Evolutionary conservation across 2,797 vertebrate genomes (phyloP).

Genomic region (Centroberyx gerrardi): DNA sequence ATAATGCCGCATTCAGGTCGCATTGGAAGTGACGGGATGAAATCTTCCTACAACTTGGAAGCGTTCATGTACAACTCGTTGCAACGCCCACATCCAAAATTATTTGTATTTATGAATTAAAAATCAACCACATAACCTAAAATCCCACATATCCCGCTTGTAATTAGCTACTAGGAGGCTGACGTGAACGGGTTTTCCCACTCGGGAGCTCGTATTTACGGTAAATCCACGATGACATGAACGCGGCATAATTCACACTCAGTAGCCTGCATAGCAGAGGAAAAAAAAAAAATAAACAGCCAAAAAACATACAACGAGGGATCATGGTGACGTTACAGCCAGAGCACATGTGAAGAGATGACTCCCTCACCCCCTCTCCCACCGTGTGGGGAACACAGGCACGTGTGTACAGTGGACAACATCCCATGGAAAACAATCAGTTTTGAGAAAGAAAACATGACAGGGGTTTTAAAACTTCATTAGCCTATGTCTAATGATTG

Average conservation of each 20-base stretch:
- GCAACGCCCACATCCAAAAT: neutral
- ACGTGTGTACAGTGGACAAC: slow-evolving; percentile 49
- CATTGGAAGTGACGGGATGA: too few relatives aligned
- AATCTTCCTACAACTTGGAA: slow-evolving; percentile 1
- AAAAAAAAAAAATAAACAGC: slow-evolving; percentile 42
- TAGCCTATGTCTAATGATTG: neutral
- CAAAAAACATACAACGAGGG: slow-evolving; percentile 29
- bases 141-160: slow-evolving; percentile 17
- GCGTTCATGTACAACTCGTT: slow-evolving; percentile 32
- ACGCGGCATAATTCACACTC: slow-evolving; percentile 47
- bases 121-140: too few relatives aligned
- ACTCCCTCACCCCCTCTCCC: slow-evolving; percentile 57
- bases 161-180: slow-evolving; percentile 65
- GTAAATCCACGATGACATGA: slow-evolving; percentile 65
- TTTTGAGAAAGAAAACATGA: slow-evolving; percentile 22
- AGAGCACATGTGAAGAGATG: slow-evolving; percentile 56
- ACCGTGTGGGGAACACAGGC: slow-evolving; percentile 31
- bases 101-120: too few relatives aligned
- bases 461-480: neutral
- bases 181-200: slow-evolving; percentile 40
- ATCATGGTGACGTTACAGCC: slow-evolving; percentile 70
- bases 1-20: too few relatives aligned
- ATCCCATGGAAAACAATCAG: slow-evolving; percentile 18
- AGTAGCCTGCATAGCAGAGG: slow-evolving; percentile 36
- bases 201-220: slow-evolving; percentile 65